A percentile compares a stretch with the other conserved stretches of the same genome.
phyloP scores from a whole-genome alignment of 2,797 vertebrate genomes.

The Tympanoctomys barrerae region DNA sequence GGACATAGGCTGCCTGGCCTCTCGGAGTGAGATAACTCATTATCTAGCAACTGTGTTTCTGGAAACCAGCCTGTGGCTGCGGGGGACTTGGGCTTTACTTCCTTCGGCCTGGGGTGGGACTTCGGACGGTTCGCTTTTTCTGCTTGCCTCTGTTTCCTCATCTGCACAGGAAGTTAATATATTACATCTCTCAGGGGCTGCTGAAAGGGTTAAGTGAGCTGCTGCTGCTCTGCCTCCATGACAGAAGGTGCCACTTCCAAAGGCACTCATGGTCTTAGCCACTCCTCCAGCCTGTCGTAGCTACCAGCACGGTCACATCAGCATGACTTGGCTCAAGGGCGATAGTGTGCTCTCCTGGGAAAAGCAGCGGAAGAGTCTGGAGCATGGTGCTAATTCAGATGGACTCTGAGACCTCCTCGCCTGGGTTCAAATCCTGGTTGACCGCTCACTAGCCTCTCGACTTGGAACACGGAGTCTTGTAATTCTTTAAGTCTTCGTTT shows the following conservation, averaged over 20 bases:
- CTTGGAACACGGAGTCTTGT: not conserved
- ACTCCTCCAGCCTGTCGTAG: not conserved
- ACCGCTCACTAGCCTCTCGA: not conserved
- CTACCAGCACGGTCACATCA: not conserved
- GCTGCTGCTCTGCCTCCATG: accelerated
- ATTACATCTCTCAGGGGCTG: not conserved
- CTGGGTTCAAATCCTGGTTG: not conserved
- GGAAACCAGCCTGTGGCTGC: slow-evolving; percentile 12
- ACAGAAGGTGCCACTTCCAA: not conserved
- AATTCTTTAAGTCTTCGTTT: not conserved
- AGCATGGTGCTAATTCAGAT: not conserved
- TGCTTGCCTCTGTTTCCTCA: not conserved
- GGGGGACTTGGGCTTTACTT: slow-evolving; percentile 16
- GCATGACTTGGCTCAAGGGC: not conserved
- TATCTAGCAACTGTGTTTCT: slow-evolving; percentile 64
- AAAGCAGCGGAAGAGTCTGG: not conserved
- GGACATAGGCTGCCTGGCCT: no score
- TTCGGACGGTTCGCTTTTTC: not conserved
- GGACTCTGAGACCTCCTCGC: not conserved
- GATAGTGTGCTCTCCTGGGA: not conserved
- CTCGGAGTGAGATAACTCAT: slow-evolving; percentile 67
- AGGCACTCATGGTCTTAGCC: not conserved
- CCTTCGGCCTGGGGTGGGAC: not conserved
- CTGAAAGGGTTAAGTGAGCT: not conserved
- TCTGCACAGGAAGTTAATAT: not conserved